Evolutionary conservation across 2,113 vertebrate species (phyloP).

Genomic region (Columbina picui): DNA sequence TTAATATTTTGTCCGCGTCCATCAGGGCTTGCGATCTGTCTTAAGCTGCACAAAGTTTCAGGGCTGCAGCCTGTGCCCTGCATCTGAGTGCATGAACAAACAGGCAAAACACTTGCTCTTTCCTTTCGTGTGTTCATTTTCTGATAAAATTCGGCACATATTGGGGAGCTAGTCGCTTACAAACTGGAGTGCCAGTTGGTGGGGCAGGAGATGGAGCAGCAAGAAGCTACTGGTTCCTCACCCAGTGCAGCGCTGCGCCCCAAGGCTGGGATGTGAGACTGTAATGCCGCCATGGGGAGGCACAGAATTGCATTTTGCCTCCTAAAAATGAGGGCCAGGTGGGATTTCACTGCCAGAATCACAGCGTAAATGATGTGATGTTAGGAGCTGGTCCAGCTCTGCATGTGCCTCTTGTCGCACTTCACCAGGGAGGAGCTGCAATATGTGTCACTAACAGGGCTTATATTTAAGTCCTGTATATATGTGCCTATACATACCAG

Average conservation of each 20-base stretch:
- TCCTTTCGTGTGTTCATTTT: not conserved
- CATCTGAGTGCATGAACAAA: not conserved
- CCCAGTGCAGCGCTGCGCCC: accelerated
- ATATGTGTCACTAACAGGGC: too few relatives aligned
- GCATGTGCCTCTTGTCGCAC: not conserved
- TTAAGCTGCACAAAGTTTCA: not conserved
- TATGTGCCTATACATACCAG: accelerated
- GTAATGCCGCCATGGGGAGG: accelerated
- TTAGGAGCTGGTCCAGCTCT: not conserved
- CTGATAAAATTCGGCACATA: not conserved
- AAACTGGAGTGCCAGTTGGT: not conserved
- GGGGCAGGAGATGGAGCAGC: not conserved
- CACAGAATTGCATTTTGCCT: not conserved
- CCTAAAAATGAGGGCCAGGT: not conserved
- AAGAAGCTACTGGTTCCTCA: not conserved
- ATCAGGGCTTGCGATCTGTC: not conserved
- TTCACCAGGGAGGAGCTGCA: not conserved
- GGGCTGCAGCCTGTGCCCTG: not conserved
- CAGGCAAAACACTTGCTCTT: not conserved
- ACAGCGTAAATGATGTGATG: accelerated
- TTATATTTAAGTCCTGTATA: not conserved
- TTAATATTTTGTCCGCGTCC: not conserved
- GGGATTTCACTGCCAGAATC: not conserved
- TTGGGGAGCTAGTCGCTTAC: not conserved
- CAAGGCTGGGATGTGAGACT: not conserved